Conservation (phyloP, 23 tunicate genomes). For the Pegea sp. region DNA sequence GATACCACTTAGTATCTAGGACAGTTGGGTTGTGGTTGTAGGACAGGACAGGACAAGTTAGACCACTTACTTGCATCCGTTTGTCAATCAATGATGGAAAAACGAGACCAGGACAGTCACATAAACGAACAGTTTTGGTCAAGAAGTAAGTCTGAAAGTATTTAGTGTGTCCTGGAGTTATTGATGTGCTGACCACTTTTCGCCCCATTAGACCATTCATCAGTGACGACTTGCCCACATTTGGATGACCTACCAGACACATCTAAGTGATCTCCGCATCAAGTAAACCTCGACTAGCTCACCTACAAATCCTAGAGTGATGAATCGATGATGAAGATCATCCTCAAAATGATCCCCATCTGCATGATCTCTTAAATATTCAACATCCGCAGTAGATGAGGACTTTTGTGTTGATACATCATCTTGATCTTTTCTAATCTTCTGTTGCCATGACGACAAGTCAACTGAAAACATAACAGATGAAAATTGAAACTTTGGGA, state of each 20-base stretch:
- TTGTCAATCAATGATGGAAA: conserved; percentile 75
- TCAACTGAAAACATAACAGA: conserved; percentile 21
- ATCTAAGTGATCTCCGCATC: too few relatives aligned
- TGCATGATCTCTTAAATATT: too few relatives aligned
- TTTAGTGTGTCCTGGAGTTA: conserved; percentile 95
- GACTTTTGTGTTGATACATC: too few relatives aligned
- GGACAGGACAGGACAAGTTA: background rate
- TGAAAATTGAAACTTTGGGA: background rate
- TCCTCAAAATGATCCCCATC: too few relatives aligned
- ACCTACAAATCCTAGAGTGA: too few relatives aligned
- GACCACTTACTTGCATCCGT: conserved; percentile 42
- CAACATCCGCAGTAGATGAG: too few relatives aligned
- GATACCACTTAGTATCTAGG: conserved; percentile 63
- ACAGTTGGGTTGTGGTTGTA: background rate
- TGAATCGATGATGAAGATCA: too few relatives aligned
- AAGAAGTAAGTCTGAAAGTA: conserved; percentile 78
- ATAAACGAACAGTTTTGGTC: conserved; percentile 38
- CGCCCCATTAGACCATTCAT: conserved; percentile 91
- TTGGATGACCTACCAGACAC: conserved; percentile 64
- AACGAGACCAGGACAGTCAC: conserved; percentile 87
- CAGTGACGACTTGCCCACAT: conserved; percentile 87
- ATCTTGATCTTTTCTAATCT: conserved; percentile 36
- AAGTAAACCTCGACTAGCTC: too few relatives aligned
- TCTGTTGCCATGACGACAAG: conserved; percentile 38
- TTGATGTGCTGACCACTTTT: conserved; percentile 83